A percentile compares a stretch with the other conserved stretches of the same genome.
phyloP scores from a whole-genome alignment of 2,797 vertebrate species.

The Xenopus petersii region DNA sequence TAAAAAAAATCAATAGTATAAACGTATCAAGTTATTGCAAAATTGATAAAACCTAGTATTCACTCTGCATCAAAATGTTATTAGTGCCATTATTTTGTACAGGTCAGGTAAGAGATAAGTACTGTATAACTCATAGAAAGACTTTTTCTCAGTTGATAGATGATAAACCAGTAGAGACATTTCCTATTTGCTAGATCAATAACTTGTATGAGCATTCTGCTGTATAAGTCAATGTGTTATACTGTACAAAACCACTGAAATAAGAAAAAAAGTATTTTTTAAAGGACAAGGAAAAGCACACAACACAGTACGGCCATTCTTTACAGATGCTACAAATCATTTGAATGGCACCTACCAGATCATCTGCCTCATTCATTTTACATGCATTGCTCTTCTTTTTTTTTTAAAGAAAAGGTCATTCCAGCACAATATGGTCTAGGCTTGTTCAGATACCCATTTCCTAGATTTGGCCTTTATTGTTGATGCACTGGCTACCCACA shows the following conservation, averaged over 20 bases:
- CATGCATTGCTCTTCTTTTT: no score
- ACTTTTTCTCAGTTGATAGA: not conserved
- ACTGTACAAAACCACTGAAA: not conserved
- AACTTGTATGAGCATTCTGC: constrained; percentile 3
- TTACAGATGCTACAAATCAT: no score
- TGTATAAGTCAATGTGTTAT: not conserved
- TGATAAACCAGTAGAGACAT: constrained; percentile 8
- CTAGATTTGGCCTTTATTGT: no score
- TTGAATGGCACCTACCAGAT: no score
- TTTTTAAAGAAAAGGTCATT: no score
- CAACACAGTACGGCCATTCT: no score
- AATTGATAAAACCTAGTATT: not conserved
- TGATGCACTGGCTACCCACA: no score
- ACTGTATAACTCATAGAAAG: not conserved
- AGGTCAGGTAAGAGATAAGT: not conserved
- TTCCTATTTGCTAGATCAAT: constrained; percentile 12
- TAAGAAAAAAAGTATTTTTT: not conserved
- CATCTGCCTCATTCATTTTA: no score
- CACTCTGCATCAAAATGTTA: not conserved
- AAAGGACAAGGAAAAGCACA: not conserved
- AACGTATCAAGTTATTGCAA: not conserved
- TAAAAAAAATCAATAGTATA: no score
- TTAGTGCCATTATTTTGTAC: not conserved
- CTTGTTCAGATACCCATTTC: no score
- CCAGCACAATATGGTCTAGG: no score